phyloP scores from a whole-genome alignment of 2,888 invertebrate species.

The Euclidia mi region DNA sequence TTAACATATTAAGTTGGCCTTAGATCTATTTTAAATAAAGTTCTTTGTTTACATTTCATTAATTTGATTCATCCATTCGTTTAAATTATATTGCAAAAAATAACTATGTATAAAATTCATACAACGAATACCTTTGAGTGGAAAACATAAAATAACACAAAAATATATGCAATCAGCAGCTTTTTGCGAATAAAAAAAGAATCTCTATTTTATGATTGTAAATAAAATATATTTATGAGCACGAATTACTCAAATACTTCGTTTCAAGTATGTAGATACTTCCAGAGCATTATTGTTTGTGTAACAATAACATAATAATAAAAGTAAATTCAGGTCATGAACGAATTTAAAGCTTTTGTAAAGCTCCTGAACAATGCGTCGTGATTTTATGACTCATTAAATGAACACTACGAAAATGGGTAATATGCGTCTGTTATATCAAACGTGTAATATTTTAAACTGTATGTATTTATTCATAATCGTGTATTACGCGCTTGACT shows the following conservation, averaged over 20 bases:
- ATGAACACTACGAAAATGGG: constrained; percentile 70
- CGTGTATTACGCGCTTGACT: no score
- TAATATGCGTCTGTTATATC: constrained; percentile 41
- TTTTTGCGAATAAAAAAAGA: no score
- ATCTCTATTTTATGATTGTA: no score
- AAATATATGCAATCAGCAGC: no score
- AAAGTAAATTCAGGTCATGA: constrained; percentile 75
- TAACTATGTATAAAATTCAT: neutral
- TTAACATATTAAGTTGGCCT: no score
- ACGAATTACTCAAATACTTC: neutral
- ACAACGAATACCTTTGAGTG: no score
- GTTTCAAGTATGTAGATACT: neutral
- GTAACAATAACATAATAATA: constrained; percentile 39
- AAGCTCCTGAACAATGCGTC: constrained; percentile 63
- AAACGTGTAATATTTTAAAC: constrained; percentile 31
- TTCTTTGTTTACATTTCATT: no score
- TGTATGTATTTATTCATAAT: neutral
- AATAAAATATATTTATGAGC: no score
- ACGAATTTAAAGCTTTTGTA: constrained; percentile 71
- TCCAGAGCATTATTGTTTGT: constrained; percentile 13
- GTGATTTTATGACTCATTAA: constrained; percentile 79
- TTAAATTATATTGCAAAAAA: neutral
- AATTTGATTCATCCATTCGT: no score
- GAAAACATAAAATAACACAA: no score
- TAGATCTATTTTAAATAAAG: no score